Evolutionary conservation across 2,797 vertebrate genomes (phyloP), one percentile per base, ranked within the genome.

Genomic region (Gephyroberyx darwinii): DNA sequence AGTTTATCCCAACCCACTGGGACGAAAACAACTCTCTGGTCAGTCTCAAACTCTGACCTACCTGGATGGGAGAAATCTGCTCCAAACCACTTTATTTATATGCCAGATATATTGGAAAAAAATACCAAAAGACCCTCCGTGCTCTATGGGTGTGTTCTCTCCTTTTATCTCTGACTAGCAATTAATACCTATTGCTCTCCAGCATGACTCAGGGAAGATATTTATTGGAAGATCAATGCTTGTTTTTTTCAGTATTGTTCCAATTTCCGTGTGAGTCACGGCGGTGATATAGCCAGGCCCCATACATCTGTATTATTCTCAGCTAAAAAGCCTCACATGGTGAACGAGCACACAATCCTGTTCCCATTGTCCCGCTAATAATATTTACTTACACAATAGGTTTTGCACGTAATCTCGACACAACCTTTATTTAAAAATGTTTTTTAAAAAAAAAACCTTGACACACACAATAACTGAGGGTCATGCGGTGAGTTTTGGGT

Each of bases 221-320:
- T 89, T 86, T 85, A 90, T 86, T 88, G 84, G 78, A 82, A 81
- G 86, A 92, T 92, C 90, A 37, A 92, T 91, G 83, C 78, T 84
- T 80, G 75, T 90, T 90, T 91, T 80, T 80, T 63, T 68, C 77
- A 69, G 78, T 86, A 92, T 92, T 92, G 89, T 86, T 91, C 83
- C 91, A 92, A 90, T 92, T 91, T 91, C 87, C 88, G 65, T 65
- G 65, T 43, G 77, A 87, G 90, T 92, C 91, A 91, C 88, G 87
- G 78, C 89, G 80, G 66, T 58, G 86, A 86, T 81, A 57, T 35
- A 71, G 76, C 65, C 55, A 50, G 69, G 61, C 74, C 31, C 82
- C 82, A n/a, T 47, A 84, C 77, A 84, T 22, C 55, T 61, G 74
- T 74, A 73, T 71, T 84, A 61, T 60, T 79, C 48, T 0, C 74